phyloP scores from a whole-genome alignment of 2,888 invertebrate genomes.

The Trissonchulus sp. region DNA sequence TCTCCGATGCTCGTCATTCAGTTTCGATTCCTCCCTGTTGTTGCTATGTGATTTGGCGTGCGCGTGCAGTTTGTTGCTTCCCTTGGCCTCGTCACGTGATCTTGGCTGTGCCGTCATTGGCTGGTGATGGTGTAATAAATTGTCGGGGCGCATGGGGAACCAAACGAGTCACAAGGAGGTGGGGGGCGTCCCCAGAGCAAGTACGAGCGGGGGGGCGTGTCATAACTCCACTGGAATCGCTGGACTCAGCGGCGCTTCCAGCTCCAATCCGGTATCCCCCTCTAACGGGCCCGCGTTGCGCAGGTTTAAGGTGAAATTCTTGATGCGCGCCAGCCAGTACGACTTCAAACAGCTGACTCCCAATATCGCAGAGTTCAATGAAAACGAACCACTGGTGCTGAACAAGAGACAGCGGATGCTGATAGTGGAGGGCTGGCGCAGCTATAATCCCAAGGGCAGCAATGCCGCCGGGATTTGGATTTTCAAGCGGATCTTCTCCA shows the following conservation, averaged over 20 bases:
- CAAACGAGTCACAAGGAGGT: no score
- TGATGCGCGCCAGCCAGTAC: slow-evolving; percentile 2
- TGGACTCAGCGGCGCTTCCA: background rate
- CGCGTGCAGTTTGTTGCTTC: no score
- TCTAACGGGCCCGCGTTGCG: background rate
- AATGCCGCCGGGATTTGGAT: slow-evolving; percentile 26
- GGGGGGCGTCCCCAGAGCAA: no score
- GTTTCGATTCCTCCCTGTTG: no score
- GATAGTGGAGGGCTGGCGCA: slow-evolving; percentile 21
- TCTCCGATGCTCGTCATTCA: no score
- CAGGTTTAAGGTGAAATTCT: slow-evolving; percentile 18
- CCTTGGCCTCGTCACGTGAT: no score
- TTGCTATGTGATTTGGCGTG: no score
- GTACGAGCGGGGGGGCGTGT: no score
- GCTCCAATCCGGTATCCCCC: background rate
- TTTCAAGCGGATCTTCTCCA: slow-evolving; percentile 14
- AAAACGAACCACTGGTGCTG: slow-evolving; percentile 26
- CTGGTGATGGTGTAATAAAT: no score
- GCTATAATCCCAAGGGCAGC: slow-evolving; percentile 3
- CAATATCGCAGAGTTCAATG: slow-evolving; percentile 11
- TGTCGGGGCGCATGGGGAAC: no score
- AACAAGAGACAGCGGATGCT: background rate
- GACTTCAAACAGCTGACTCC: slow-evolving; percentile 15
- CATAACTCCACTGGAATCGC: no score
- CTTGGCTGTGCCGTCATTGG: no score